Base-by-base conservation (phyloP, 2,888 invertebrate species). In the Cosmia trapezina region DNA sequence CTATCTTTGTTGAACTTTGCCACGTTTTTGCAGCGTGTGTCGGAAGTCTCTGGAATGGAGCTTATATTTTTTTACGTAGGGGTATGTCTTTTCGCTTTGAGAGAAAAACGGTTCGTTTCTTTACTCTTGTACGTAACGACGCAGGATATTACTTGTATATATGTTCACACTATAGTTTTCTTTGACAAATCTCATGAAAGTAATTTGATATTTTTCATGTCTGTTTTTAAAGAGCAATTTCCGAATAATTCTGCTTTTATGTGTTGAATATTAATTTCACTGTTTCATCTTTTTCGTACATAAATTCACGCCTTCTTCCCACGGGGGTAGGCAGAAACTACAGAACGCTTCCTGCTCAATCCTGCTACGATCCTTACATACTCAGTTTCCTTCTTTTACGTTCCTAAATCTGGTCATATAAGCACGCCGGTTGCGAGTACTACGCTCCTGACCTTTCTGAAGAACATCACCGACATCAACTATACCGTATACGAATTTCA, bases 1-100 rank as follows among this genome's bases (percentile, higher is more conserved):
- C 89, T 89, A 90, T 89, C 86, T 86, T 85, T 86, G 86, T 83
- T 74, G 76, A 80, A 77, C 71, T 81, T 82, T 61, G 80, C 75
- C 84, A 87, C 89, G 89, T 89, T 90, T 90, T 87, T 87, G 80
- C 47, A 77, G 78, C 67, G 60, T 73, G 73, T 78, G 77, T 74
- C 73, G 75, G 82, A 78, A 73, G 63, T 80, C 17, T 4, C 41
- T 28, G 69, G 75, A 83, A 85, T 83, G 71, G 74, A 71, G 73
- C 62, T n/a, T 45, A 12, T 28, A 43, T 76, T 37, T 81, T 83
- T 78, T 80, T 53, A 54, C 47, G 9, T 59, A 70, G 51, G 62
- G 56, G 63, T 78, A 54, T 78, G 67, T 80, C 66, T 62, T 60
- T 78, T 76, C 51, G 43, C 37, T 80, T 73, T 69, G 61, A 54